A percentile compares a stretch with the other conserved stretches of the same genome.
These are phyloP conservation scores for Stramonita haemastoma DNA, from an alignment of 2,888 invertebrate species.

Conservation along the genomic window DNA sequence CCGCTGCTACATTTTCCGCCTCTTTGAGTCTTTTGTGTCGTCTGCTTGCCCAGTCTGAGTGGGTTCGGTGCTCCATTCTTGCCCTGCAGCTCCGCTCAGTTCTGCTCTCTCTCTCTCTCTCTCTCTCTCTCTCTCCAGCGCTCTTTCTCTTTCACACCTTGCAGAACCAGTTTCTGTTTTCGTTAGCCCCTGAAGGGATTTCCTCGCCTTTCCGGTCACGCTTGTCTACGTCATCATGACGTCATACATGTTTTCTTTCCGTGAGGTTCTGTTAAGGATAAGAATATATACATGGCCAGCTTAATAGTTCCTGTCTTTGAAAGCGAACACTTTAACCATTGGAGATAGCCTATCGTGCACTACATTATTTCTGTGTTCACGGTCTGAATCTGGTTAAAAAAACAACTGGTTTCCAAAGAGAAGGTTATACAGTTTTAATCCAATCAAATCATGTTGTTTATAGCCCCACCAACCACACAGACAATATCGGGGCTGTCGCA, in stretches of 20 bases:
- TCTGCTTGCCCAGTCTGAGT: not conserved
- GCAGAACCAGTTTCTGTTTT: constrained; percentile 25
- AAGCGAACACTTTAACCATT: not conserved
- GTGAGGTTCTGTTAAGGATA: constrained; percentile 27
- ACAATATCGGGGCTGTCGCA: too few species aligned
- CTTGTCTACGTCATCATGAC: constrained; percentile 27
- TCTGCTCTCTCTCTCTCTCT: not conserved
- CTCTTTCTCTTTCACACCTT: not conserved
- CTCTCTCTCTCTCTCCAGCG: not conserved
- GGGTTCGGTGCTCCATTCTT: not conserved
- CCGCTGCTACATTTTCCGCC: not conserved
- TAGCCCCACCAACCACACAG: too few species aligned
- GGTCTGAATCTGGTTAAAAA: not conserved
- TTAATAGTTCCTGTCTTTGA: not conserved
- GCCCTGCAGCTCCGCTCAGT: not conserved
- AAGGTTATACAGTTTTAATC: too few species aligned
- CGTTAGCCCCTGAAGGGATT: not conserved
- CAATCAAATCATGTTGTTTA: too few species aligned
- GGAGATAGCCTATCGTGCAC: not conserved
- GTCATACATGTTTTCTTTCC: not conserved
- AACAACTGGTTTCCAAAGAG: too few species aligned
- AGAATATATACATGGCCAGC: not conserved
- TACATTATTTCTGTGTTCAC: not conserved
- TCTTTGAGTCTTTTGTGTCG: not conserved
- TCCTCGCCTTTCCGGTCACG: not conserved